Evolutionary conservation across 2,888 invertebrate genomes (phyloP).

Genomic region (Omphaloscelis lunosa): DNA sequence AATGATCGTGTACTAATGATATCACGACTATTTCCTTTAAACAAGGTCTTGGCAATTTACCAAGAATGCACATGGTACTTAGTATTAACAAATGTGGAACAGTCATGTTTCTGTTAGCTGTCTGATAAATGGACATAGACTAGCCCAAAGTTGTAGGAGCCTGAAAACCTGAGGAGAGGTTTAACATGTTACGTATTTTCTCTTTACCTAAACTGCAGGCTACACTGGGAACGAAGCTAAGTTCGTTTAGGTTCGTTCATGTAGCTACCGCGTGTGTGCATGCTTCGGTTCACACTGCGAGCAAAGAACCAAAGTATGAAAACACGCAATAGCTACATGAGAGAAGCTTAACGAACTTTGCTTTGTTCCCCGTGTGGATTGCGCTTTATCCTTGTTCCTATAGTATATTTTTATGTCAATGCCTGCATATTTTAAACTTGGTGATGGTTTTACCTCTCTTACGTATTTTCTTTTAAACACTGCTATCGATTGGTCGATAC

Average conservation of each 20-base stretch:
- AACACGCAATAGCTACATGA: too few species aligned
- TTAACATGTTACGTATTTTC: background rate
- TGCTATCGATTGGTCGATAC: too few species aligned
- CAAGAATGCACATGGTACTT: constrained; percentile 22
- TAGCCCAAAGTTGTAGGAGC: too few species aligned
- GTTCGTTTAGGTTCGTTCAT: too few species aligned
- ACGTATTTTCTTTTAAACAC: background rate
- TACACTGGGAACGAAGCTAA: too few species aligned
- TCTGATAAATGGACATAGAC: background rate
- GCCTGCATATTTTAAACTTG: background rate
- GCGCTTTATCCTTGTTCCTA: background rate
- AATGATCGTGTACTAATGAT: constrained; percentile 37
- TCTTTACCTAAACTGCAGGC: background rate
- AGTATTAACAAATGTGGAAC: constrained; percentile 23
- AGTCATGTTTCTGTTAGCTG: background rate
- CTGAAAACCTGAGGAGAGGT: background rate
- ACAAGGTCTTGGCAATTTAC: constrained; percentile 37
- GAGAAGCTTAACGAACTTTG: too few species aligned
- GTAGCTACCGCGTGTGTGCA: too few species aligned
- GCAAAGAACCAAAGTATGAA: too few species aligned
- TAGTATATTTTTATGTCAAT: background rate
- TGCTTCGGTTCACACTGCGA: too few species aligned
- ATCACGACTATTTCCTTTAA: constrained; percentile 51
- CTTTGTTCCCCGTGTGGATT: too few species aligned
- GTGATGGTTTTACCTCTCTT: background rate